A percentile compares a stretch with the other conserved stretches of the same genome.
Conservation (phyloP, 2,113 vertebrate species). For the Pampusana beccarii region DNA sequence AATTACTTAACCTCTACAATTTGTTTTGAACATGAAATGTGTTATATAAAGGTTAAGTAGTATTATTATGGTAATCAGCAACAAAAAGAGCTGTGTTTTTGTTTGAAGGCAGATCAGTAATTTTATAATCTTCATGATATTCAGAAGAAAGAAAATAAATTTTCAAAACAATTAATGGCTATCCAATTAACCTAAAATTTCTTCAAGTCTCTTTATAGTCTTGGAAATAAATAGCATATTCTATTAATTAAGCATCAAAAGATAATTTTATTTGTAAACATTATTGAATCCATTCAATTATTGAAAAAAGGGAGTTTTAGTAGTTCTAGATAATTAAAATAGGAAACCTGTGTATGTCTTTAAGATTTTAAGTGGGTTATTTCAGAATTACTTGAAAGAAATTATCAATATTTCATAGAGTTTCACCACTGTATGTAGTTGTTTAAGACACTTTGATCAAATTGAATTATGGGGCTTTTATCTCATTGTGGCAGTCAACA, state of each 20-base stretch:
- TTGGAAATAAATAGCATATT: not conserved
- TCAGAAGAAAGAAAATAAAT: not conserved
- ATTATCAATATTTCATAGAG: slow-evolving; percentile 30
- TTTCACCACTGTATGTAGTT: slow-evolving; percentile 11
- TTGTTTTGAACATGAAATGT: not conserved
- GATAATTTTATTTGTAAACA: not conserved
- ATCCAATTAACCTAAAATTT: not conserved
- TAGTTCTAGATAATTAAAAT: not conserved
- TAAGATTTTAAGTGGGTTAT: slow-evolving; percentile 1
- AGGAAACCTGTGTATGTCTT: not conserved
- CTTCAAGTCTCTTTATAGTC: not conserved
- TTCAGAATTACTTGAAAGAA: slow-evolving; percentile 6
- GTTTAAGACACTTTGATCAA: slow-evolving; percentile 36
- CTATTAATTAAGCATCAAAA: not conserved
- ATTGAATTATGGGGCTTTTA: slow-evolving; percentile 35
- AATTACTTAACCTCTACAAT: not conserved
- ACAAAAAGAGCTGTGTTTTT: not conserved
- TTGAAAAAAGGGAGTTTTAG: not conserved
- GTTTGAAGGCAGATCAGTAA: not conserved
- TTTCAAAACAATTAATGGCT: not conserved
- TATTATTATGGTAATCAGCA: not conserved
- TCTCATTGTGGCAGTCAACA: slow-evolving; percentile 1
- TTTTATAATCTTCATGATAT: not conserved
- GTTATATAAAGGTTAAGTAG: not conserved
- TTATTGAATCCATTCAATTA: not conserved